A percentile compares a stretch with the other conserved stretches of the same genome.
These are phyloP conservation scores for Steatornis caripensis DNA, from an alignment of 2,113 vertebrate species.

Conservation along the genomic window DNA sequence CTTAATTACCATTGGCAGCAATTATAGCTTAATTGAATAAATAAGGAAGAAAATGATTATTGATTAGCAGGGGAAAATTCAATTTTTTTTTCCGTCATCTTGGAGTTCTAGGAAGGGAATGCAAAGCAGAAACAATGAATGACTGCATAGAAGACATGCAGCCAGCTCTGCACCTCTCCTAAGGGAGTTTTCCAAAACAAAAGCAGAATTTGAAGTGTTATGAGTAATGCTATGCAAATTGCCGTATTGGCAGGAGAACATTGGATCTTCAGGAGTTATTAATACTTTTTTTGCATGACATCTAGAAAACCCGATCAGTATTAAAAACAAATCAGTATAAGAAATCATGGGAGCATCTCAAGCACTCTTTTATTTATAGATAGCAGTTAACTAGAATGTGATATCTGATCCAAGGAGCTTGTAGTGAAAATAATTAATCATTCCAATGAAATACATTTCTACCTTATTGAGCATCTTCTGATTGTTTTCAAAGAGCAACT, in stretches of 20 bases:
- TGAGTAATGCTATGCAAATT: not conserved
- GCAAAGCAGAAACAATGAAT: not conserved
- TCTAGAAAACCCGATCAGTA: not conserved
- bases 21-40: not conserved
- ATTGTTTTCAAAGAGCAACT: not conserved
- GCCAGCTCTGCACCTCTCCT: not conserved
- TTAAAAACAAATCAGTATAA: not conserved
- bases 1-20: conserved; percentile 1
- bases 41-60: conserved; percentile 8
- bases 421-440: not conserved
- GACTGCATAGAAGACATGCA: not conserved
- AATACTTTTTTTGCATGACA: not conserved
- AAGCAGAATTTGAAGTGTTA: not conserved
- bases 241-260: not conserved
- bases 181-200: not conserved
- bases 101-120: conserved; percentile 29
- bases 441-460: not conserved
- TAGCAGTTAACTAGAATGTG: not conserved
- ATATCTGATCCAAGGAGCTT: not conserved
- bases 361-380: not conserved
- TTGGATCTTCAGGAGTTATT: not conserved
- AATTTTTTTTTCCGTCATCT: conserved; percentile 46
- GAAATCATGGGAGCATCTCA: not conserved
- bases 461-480: not conserved
- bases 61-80: conserved; percentile 3